These are phyloP conservation scores for Lepus townsendii DNA, from an alignment of 2,797 vertebrate genomes.

Conservation along the genomic window DNA sequence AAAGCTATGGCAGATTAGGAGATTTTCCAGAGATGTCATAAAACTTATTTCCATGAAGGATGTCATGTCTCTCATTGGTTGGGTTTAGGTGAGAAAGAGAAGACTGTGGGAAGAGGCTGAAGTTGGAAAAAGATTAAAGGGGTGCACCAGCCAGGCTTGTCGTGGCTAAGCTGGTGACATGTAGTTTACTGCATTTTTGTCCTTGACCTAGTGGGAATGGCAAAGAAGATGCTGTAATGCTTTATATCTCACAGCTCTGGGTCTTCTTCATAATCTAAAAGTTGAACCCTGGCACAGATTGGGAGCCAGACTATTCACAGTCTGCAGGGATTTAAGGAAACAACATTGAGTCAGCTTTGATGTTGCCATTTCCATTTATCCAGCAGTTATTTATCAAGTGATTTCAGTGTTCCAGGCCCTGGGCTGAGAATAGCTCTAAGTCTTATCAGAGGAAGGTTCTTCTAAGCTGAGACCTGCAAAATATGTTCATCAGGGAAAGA, in stretches of 20 bases:
- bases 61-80: conserved; percentile 79
- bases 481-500: background rate
- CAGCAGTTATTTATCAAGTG: background rate
- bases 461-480: background rate
- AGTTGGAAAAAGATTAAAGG: background rate
- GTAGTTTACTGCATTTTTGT: background rate
- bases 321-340: background rate
- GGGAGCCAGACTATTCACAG: background rate
- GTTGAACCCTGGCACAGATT: background rate
- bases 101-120: background rate
- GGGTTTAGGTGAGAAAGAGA: conserved; percentile 74
- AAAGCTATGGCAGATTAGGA: conserved; percentile 80
- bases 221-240: background rate
- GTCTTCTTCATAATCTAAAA: background rate
- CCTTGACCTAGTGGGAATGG: background rate
- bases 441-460: background rate
- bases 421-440: background rate
- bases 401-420: background rate
- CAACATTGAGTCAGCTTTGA: background rate
- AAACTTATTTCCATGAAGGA: conserved; percentile 82
- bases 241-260: background rate
- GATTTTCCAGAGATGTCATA: conserved; percentile 86
- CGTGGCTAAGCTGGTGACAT: background rate
- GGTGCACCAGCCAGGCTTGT: background rate
- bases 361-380: background rate